Conservation (phyloP, 2,113 vertebrate genomes). For the Ascaphus truei region DNA sequence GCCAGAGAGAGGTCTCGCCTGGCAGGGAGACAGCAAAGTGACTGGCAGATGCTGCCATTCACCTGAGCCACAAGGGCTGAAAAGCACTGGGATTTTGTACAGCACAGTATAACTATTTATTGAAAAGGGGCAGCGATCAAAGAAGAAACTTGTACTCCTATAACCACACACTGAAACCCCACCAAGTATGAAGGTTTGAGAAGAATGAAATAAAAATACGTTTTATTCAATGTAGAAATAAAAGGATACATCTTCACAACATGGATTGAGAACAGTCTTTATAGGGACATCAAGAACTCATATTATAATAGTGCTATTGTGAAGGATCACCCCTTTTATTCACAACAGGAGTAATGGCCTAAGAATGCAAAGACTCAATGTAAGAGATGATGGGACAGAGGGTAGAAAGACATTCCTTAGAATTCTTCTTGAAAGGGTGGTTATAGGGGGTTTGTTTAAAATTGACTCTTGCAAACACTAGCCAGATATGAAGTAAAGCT, state of each 20-base stretch:
- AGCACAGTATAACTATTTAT: slow-evolving; percentile 83
- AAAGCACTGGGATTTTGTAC: slow-evolving; percentile 71
- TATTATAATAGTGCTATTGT: slow-evolving; percentile 12
- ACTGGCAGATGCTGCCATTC: slow-evolving; percentile 45
- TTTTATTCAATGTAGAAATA: background rate
- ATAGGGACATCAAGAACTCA: background rate
- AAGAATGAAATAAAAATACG: slow-evolving; percentile 1
- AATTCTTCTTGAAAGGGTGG: background rate
- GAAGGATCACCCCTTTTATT: background rate
- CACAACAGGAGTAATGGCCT: slow-evolving; percentile 5
- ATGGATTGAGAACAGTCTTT: background rate
- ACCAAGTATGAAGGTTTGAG: slow-evolving; percentile 4
- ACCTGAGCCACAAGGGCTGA: slow-evolving; percentile 50
- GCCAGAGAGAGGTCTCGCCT: slow-evolving; percentile 80
- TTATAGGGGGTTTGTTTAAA: background rate
- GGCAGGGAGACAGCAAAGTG: slow-evolving; percentile 86
- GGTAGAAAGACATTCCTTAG: slow-evolving; percentile 10
- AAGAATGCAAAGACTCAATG: slow-evolving; percentile 30
- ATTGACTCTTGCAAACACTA: slow-evolving; percentile 1
- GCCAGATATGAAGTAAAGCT: background rate
- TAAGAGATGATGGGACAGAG: slow-evolving; percentile 18
- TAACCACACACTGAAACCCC: slow-evolving; percentile 21
- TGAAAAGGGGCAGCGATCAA: slow-evolving; percentile 38
- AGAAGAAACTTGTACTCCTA: background rate
- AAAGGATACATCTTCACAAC: background rate